Conservation (phyloP, 2,113 vertebrate species). For the Motacilla alba region DNA sequence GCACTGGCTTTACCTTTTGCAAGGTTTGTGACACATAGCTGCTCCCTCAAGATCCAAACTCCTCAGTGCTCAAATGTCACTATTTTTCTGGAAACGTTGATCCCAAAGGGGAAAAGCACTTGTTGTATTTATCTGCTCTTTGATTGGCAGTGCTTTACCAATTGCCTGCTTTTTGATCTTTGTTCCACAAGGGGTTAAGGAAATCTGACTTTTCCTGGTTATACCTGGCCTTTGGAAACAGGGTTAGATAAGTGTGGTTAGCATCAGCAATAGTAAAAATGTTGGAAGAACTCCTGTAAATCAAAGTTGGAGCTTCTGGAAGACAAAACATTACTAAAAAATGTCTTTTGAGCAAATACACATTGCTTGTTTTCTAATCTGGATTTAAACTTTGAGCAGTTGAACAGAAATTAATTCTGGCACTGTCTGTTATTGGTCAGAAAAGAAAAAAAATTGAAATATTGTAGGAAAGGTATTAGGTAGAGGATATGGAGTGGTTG, state of each 20-base stretch:
- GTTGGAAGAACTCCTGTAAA: not conserved
- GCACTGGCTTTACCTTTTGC: not conserved
- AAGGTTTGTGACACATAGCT: not conserved
- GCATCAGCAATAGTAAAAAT: not conserved
- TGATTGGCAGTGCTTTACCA: not conserved
- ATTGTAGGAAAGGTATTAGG: not conserved
- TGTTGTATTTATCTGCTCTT: not conserved
- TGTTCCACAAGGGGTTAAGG: not conserved
- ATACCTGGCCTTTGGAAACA: not conserved
- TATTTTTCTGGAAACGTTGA: not conserved
- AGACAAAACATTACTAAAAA: not conserved
- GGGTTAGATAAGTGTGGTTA: not conserved
- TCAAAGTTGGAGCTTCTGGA: not conserved
- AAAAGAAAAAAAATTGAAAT: not conserved
- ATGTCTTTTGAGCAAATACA: not conserved
- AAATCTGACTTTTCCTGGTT: not conserved
- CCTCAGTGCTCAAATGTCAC: not conserved
- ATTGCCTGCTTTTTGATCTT: not conserved
- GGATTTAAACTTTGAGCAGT: not conserved
- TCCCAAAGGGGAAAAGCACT: not conserved
- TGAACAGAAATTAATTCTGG: not conserved
- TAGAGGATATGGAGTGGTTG: not conserved
- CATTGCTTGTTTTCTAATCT: not conserved
- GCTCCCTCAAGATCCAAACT: not conserved
- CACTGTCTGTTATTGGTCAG: not conserved